phyloP scores from a whole-genome alignment of 2,888 invertebrate species.

The Drosophila percnosoma region DNA sequence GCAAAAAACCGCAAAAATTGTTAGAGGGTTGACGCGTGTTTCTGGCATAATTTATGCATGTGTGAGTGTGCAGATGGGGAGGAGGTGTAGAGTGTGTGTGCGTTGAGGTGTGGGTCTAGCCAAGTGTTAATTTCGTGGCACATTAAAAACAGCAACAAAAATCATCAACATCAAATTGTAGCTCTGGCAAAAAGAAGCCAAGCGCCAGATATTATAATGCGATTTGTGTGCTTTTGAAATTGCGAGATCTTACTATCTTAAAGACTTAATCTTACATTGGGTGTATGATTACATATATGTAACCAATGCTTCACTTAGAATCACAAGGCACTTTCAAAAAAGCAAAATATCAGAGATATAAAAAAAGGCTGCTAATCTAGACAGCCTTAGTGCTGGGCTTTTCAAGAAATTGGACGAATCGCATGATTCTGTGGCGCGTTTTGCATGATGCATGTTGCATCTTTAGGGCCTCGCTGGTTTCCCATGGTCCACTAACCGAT shows the following conservation, averaged over 20 bases:
- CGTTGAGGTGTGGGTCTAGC: conserved; percentile 39
- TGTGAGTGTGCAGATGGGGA: conserved; percentile 7
- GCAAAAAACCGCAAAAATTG: conserved; percentile 37
- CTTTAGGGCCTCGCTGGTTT: conserved; percentile 41
- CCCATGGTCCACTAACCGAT: conserved; percentile 80
- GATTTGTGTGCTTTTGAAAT: conserved; percentile 17
- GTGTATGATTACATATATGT: neutral
- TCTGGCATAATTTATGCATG: conserved; percentile 78
- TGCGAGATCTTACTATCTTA: neutral
- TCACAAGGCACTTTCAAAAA: neutral
- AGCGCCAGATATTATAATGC: conserved; percentile 39
- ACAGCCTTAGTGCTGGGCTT: no score
- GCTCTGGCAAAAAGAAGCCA: conserved; percentile 19
- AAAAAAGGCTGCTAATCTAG: neutral
- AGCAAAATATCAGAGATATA: neutral
- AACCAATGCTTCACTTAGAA: neutral
- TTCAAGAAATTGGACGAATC: no score
- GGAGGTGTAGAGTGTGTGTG: conserved; percentile 18
- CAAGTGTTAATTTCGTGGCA: conserved; percentile 76
- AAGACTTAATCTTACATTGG: neutral
- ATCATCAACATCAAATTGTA: conserved; percentile 8
- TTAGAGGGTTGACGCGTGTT: conserved; percentile 69
- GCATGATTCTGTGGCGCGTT: no score
- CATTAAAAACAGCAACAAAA: conserved; percentile 29
- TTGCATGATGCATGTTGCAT: no score